A percentile compares a stretch with the other conserved stretches of the same genome.
Conservation (phyloP, 2,113 vertebrate genomes). For the Butorides virescens region DNA sequence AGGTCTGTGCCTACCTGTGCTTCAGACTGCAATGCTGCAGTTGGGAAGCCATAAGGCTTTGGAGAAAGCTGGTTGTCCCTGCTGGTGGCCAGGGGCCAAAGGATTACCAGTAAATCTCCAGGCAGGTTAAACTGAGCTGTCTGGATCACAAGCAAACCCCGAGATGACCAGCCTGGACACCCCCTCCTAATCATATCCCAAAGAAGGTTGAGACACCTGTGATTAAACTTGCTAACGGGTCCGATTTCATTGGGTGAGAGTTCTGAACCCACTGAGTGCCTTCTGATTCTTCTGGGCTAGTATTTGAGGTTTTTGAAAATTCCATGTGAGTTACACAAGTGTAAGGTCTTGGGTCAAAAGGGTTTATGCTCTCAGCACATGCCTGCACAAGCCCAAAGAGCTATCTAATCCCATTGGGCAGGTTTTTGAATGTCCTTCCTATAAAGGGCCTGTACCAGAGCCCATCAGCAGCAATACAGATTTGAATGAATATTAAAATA, state of each 20-base stretch:
- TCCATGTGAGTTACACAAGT: neutral
- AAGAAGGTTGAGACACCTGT: neutral
- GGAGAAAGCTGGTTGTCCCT: neutral
- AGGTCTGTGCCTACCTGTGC: neutral
- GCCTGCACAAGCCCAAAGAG: neutral
- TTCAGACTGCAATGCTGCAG: neutral
- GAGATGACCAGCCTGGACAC: neutral
- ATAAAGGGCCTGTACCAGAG: neutral
- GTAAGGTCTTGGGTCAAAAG: neutral
- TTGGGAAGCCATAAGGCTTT: neutral
- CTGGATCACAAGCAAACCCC: neutral
- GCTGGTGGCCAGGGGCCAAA: neutral
- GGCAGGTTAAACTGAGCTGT: neutral
- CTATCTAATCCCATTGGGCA: neutral
- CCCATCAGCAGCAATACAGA: neutral
- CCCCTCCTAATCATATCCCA: neutral
- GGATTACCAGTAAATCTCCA: neutral
- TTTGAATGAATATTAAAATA: neutral
- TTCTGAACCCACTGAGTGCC: neutral
- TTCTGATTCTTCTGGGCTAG: neutral
- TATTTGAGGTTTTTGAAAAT: neutral
- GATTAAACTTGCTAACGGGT: neutral
- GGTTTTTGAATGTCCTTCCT: neutral
- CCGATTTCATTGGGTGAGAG: neutral
- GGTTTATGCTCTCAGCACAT: neutral